phyloP scores from a whole-genome alignment of 92 coral and sea anemone genomes.

The Muricea muricata region DNA sequence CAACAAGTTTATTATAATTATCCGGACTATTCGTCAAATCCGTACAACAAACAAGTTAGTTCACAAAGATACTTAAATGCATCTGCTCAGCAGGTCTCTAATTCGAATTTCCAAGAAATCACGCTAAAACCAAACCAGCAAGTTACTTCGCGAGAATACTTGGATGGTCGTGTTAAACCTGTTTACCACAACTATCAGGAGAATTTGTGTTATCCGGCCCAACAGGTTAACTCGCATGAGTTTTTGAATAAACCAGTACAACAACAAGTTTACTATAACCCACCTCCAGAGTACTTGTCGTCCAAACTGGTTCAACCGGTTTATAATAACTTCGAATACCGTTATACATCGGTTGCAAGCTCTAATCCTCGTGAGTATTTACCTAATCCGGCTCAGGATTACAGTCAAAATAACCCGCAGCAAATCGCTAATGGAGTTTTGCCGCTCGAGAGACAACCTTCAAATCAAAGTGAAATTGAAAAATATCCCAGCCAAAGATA shows the following conservation, averaged over 20 bases:
- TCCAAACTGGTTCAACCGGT: not conserved
- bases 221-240: not conserved
- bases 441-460: not conserved
- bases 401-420: not conserved
- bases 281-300: not conserved
- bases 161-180: not conserved
- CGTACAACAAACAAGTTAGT: not conserved
- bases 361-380: not conserved
- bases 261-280: not conserved
- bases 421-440: conserved; percentile 31
- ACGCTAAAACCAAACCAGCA: not conserved
- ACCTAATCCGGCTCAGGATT: too few relatives aligned
- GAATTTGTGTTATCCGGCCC: not conserved
- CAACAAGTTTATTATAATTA: not conserved
- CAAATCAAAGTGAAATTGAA: not conserved
- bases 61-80: not conserved
- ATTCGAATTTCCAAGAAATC: not conserved
- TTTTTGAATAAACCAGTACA: not conserved
- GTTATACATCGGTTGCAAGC: not conserved
- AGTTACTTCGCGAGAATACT: not conserved
- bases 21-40: not conserved
- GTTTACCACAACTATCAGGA: not conserved
- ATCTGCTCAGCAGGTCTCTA: not conserved
- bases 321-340: not conserved
- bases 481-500: not conserved